phyloP scores from a whole-genome alignment of 2,888 invertebrate genomes.

The Apamea sordens region DNA sequence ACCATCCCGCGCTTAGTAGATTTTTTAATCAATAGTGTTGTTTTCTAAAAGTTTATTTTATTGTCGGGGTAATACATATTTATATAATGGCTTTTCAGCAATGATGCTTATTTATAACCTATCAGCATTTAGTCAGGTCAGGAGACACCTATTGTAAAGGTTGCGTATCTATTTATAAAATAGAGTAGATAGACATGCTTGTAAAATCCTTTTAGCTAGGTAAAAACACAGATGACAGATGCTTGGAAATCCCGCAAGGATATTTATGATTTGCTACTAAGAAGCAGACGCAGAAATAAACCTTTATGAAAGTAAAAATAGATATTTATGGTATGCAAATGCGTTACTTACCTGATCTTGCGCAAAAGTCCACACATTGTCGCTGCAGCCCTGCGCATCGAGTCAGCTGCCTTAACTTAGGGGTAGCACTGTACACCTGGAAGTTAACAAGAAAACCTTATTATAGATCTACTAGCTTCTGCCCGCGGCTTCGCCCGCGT shows the following conservation, averaged over 20 bases:
- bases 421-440: constrained; percentile 93
- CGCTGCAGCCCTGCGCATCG: constrained; percentile 92
- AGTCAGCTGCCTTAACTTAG: constrained; percentile 92
- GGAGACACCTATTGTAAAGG: neutral
- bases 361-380: constrained; percentile 93
- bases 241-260: neutral
- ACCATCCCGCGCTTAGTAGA: neutral
- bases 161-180: neutral
- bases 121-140: neutral
- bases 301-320: neutral
- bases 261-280: neutral
- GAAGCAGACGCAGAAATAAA: neutral
- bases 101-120: neutral
- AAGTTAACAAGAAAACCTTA: constrained; percentile 5
- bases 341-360: constrained; percentile 91
- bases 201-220: neutral
- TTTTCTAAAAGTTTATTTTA: no score
- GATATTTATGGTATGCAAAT: neutral
- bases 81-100: no score
- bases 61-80: no score
- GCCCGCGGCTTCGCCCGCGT: no score
- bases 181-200: neutral
- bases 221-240: neutral
- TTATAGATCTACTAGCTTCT: no score
- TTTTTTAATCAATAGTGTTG: no score